Base-by-base conservation (phyloP, 1,140 invertebrate species). In the Calliopsis andreniformis region DNA sequence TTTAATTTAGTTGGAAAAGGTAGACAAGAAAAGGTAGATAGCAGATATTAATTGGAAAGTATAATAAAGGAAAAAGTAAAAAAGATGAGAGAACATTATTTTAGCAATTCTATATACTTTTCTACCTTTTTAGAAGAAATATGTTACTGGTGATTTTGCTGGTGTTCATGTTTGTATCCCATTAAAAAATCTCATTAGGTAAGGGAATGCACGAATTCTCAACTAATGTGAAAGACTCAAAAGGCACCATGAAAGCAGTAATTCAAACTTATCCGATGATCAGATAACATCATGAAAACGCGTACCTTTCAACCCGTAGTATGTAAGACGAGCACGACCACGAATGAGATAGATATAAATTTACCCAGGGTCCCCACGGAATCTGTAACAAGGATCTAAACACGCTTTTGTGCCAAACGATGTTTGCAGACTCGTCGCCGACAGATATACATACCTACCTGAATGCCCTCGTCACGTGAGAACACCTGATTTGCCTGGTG, bases 191-290 rank as follows among this genome's bases (percentile, higher is more conserved):
- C 71, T 56, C 51, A 58, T 75, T 67, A 56, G 30, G 28, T n/a
- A 25, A 18, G 28, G n/a, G 42, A n/a, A n/a, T 43, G 14, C 43
- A 20, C 20, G 55, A 69, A 51, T 68, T 53, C 55, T 32, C 42
- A 30, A 43, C 43, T 58, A 66, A 75, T 39, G 23, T 25, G n/a
- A 20, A 59, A 51, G 35, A 69, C 49, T 20, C 73, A 20, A 59
- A 42, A 43, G 20, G 8, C n/a, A 3, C 53, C 35, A 14, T 51
- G 64, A 69, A 69, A 51, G 73, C 55, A 61, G 43, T 51, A 51
- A 59, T 69, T 69, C 55, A 76, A 69, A 76, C 73, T 68, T 76
- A 76, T 76, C 73, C 66, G 43, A 69, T 51, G 66, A 76, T 76
- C 63, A 56, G 73, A 69, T 76, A 76, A 68, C 73, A 23, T 23